A percentile compares a stretch with the other conserved stretches of the same genome.
phyloP scores from a whole-genome alignment of 2,113 vertebrate genomes.

The Lophura nycthemera region DNA sequence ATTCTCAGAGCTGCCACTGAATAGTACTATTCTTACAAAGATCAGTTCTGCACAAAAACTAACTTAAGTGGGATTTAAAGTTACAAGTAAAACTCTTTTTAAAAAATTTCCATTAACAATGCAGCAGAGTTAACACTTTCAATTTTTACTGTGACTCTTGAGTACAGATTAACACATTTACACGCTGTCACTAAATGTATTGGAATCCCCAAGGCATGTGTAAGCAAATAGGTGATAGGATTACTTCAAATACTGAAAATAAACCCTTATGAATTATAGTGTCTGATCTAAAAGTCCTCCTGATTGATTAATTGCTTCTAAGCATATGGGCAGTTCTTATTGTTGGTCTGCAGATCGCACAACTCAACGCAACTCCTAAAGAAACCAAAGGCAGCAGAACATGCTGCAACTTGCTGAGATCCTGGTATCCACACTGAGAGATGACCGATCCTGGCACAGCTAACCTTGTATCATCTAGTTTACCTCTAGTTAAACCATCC shows the following conservation, averaged over 20 bases:
- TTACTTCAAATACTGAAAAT: not conserved
- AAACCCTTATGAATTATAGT: not conserved
- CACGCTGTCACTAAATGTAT: not conserved
- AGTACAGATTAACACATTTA: not conserved
- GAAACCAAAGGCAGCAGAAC: not conserved
- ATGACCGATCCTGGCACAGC: not conserved
- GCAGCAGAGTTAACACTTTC: not conserved
- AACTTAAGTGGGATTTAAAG: fast-evolving
- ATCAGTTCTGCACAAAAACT: not conserved
- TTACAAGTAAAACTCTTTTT: not conserved
- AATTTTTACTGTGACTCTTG: not conserved
- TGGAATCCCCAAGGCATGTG: not conserved
- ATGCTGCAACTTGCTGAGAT: not conserved
- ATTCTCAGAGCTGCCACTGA: not conserved
- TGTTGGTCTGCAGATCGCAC: not conserved
- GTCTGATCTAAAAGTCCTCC: not conserved
- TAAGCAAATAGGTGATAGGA: not conserved
- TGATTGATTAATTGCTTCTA: not conserved
- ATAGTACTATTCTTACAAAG: not conserved
- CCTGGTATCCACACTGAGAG: not conserved
- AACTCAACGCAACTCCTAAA: not conserved
- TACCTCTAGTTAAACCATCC: too few relatives aligned
- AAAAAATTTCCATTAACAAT: not conserved
- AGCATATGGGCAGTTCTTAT: not conserved
- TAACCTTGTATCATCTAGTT: not conserved